phyloP scores from a whole-genome alignment of 2,888 invertebrate species.

The Zaprionus obscuricornis region DNA sequence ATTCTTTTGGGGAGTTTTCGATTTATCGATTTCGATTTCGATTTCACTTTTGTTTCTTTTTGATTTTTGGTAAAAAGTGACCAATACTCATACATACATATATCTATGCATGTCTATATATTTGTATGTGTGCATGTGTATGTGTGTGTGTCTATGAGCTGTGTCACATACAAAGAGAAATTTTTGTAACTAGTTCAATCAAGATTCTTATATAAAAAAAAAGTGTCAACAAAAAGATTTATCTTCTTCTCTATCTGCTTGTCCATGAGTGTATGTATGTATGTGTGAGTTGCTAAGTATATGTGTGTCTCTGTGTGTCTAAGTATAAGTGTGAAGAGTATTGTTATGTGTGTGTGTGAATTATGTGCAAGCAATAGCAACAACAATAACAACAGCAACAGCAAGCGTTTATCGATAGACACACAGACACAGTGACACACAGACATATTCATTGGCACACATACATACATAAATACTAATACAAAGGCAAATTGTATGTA shows the following conservation, averaged over 20 bases:
- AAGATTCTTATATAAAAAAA: conserved; percentile 63
- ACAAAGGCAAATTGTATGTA: conserved; percentile 17
- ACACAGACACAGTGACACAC: conserved; percentile 3
- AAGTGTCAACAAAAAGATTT: conserved; percentile 56
- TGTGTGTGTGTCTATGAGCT: conserved; percentile 20
- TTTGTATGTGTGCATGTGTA: not conserved
- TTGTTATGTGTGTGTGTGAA: conserved; percentile 40
- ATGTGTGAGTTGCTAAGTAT: no score
- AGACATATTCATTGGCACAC: no score
- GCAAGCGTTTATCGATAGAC: conserved; percentile 56
- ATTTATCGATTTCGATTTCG: conserved; percentile 23
- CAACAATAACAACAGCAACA: conserved; percentile 57
- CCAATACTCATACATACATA: no score
- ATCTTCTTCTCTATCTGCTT: conserved; percentile 42
- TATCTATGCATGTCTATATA: not conserved
- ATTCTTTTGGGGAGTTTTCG: no score
- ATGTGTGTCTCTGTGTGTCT: no score
- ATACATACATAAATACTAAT: conserved; percentile 24
- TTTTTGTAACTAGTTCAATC: conserved; percentile 69
- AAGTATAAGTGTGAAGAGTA: no score
- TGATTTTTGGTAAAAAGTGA: conserved; percentile 1
- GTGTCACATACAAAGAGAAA: conserved; percentile 37
- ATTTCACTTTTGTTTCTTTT: conserved; percentile 31
- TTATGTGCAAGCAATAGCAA: conserved; percentile 58
- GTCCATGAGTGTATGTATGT: conserved; percentile 6